A percentile compares a stretch with the other conserved stretches of the same genome.
Evolutionary conservation across 2,113 vertebrate species (phyloP).

Genomic region (Hippocampus mohnikei): DNA sequence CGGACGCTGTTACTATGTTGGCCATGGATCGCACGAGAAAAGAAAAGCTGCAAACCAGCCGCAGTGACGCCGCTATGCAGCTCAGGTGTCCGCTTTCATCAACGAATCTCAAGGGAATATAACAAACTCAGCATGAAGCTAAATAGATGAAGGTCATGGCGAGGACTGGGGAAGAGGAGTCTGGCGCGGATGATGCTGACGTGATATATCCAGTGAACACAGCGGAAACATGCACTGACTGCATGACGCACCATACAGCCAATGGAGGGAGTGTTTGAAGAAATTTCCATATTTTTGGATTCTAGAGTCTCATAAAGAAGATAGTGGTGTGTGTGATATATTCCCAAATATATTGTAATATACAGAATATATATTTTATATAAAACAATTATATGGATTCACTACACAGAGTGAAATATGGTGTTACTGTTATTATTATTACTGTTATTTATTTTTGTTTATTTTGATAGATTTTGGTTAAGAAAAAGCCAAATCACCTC

Average conservation of each 20-base stretch:
- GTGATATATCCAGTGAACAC: background rate
- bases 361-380: too few relatives aligned
- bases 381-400: too few relatives aligned
- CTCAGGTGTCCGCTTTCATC: constrained; percentile 30
- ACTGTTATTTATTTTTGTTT: too few relatives aligned
- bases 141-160: constrained; percentile 24
- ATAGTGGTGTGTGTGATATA: too few relatives aligned
- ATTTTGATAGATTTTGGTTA: too few relatives aligned
- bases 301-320: too few relatives aligned
- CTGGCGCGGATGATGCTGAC: constrained; percentile 19
- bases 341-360: too few relatives aligned
- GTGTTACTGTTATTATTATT: too few relatives aligned
- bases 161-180: background rate
- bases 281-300: too few relatives aligned
- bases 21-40: constrained; percentile 53
- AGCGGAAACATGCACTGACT: background rate
- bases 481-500: too few relatives aligned
- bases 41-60: constrained; percentile 17
- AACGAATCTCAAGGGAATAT: constrained; percentile 22
- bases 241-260: background rate
- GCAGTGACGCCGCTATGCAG: constrained; percentile 47
- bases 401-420: too few relatives aligned
- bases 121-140: constrained; percentile 17
- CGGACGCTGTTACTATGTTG: constrained; percentile 43
- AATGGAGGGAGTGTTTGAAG: background rate